Percentiles rank a stretch among this genome's conserved stretches.
Evolutionary conservation across 2,797 vertebrate genomes (phyloP).

Genomic region (Pteropus rufus): DNA sequence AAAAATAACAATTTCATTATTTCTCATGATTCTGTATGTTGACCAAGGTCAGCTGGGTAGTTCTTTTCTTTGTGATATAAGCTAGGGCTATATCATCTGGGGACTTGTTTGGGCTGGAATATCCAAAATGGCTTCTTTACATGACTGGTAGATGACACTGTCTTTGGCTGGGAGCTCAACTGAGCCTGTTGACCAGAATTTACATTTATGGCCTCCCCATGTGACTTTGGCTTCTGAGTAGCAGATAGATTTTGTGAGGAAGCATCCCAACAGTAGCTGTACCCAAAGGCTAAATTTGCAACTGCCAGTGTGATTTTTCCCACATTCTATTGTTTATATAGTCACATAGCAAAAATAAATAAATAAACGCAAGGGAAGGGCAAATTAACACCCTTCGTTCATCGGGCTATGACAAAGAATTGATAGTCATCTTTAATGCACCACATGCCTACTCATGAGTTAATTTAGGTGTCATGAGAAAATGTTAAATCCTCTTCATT

Average conservation of each 20-base stretch:
- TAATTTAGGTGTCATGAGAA: background rate
- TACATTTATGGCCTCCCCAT: background rate
- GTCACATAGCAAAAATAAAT: background rate
- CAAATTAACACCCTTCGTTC: background rate
- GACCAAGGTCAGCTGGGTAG: background rate
- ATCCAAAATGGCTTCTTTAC: background rate
- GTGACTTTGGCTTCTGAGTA: background rate
- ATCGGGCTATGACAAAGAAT: background rate
- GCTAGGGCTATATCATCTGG: background rate
- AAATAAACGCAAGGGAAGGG: background rate
- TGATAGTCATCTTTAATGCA: background rate
- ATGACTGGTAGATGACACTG: background rate
- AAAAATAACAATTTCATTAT: background rate
- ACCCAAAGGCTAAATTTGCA: background rate
- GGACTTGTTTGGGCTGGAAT: background rate
- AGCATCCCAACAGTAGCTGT: background rate
- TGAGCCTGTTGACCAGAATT: background rate
- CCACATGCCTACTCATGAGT: background rate
- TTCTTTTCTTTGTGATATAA: background rate
- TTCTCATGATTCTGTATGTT: background rate
- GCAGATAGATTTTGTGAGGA: background rate
- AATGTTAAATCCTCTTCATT: background rate
- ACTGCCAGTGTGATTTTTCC: background rate
- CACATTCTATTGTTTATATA: background rate
- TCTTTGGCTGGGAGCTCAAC: background rate